Conservation (phyloP, 2,113 vertebrate species). For the Stictonetta naevosa region DNA sequence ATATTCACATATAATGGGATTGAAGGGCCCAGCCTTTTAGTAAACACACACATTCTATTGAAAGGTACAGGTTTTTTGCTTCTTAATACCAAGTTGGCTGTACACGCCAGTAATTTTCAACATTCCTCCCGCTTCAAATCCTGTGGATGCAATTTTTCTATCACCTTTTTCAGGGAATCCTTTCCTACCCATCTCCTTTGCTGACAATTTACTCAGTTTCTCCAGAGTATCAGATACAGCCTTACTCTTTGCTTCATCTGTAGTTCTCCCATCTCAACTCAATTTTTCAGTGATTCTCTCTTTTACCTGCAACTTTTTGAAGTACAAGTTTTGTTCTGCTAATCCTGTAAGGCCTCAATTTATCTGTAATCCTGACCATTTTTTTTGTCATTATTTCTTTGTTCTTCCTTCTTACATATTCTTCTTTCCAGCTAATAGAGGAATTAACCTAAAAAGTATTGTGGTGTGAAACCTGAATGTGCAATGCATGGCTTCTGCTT, state of each 20-base stretch:
- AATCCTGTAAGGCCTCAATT: neutral
- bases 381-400: neutral
- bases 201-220: neutral
- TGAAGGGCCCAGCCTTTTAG: neutral
- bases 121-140: neutral
- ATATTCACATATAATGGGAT: neutral
- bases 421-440: neutral
- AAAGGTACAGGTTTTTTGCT: neutral
- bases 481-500: neutral
- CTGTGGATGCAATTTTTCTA: neutral
- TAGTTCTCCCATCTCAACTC: neutral
- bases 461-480: neutral
- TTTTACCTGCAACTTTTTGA: neutral
- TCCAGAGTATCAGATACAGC: neutral
- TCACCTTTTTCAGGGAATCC: neutral
- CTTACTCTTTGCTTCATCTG: neutral
- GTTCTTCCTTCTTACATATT: neutral
- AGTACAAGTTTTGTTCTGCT: accelerated
- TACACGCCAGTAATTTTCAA: neutral
- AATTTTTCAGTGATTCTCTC: accelerated
- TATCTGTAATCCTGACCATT: neutral
- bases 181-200: neutral
- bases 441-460: neutral
- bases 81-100: neutral
- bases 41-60: neutral